A percentile compares a stretch with the other conserved stretches of the same genome.
These are phyloP conservation scores for Menura novaehollandiae DNA, from an alignment of 2,113 vertebrate genomes.

Conservation along the genomic window DNA sequence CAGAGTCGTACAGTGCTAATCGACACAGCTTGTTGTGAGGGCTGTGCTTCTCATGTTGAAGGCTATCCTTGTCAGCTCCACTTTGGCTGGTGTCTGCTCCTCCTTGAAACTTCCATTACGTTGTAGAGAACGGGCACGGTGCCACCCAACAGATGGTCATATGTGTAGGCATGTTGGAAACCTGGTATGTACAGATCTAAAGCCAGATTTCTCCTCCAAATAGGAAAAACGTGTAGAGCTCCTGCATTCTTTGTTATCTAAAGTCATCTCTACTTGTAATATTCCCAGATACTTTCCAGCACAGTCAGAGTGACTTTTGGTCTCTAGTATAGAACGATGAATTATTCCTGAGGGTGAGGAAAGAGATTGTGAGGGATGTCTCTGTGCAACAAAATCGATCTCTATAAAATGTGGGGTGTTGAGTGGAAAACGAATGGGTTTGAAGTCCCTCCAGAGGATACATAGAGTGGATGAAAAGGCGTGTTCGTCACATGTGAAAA, in stretches of 20 bases:
- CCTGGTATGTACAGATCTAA: not conserved
- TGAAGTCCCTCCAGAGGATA: not conserved
- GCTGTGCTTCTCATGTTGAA: not conserved
- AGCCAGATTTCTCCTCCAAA: not conserved
- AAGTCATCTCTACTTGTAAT: not conserved
- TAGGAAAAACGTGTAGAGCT: not conserved
- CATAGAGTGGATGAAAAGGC: not conserved
- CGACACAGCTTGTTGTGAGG: not conserved
- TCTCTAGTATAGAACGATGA: not conserved
- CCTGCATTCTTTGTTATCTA: not conserved
- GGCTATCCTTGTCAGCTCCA: not conserved
- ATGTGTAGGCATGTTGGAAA: slow-evolving; percentile 13
- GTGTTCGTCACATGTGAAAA: not conserved
- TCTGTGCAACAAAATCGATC: not conserved
- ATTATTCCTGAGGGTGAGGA: not conserved
- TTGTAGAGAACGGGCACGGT: not conserved
- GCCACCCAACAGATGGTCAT: slow-evolving; percentile 28
- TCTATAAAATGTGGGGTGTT: not conserved
- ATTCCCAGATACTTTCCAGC: not conserved
- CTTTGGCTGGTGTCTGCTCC: not conserved
- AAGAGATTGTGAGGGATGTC: not conserved
- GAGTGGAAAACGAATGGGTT: not conserved
- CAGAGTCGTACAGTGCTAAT: not conserved
- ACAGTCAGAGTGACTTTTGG: not conserved
- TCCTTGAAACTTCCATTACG: not conserved